Evolutionary conservation across 2,797 vertebrate species (phyloP).

Genomic region (Pseudomugil gertrudae): DNA sequence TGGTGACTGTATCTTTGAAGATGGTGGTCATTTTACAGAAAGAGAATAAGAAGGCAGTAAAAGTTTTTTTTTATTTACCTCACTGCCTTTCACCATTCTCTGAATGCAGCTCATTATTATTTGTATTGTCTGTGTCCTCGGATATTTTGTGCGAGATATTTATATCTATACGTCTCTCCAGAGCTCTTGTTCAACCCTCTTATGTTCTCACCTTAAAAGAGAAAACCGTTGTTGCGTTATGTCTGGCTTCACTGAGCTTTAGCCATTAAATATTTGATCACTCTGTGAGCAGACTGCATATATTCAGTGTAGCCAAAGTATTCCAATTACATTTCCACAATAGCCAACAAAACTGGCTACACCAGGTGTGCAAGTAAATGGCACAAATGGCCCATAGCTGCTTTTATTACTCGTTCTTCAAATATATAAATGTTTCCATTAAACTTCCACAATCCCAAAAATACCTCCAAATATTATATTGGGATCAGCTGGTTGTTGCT

Average conservation of each 20-base stretch:
- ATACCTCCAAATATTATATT: neutral
- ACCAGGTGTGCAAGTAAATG: neutral
- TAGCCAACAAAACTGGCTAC: neutral
- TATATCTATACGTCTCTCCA: slow-evolving; percentile 8
- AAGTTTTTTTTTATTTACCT: neutral
- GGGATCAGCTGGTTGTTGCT: no score
- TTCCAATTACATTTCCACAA: no score
- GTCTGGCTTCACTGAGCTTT: neutral
- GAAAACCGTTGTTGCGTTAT: neutral
- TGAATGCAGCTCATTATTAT: slow-evolving; percentile 22
- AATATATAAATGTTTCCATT: neutral
- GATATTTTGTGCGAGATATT: slow-evolving; percentile 34
- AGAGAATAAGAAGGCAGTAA: neutral
- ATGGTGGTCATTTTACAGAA: neutral
- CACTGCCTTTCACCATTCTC: slow-evolving; percentile 35
- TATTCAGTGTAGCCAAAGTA: neutral
- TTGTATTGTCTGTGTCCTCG: slow-evolving; percentile 45
- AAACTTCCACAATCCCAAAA: neutral
- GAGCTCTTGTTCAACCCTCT: slow-evolving; percentile 13
- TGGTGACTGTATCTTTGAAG: neutral
- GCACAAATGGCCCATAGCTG: neutral
- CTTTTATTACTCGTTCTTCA: neutral
- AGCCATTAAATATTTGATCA: neutral
- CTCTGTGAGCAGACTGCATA: neutral
- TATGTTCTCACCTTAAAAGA: neutral